These are phyloP conservation scores for Colletes collaris DNA, from an alignment of 2,888 invertebrate genomes.

Conservation along the genomic window DNA sequence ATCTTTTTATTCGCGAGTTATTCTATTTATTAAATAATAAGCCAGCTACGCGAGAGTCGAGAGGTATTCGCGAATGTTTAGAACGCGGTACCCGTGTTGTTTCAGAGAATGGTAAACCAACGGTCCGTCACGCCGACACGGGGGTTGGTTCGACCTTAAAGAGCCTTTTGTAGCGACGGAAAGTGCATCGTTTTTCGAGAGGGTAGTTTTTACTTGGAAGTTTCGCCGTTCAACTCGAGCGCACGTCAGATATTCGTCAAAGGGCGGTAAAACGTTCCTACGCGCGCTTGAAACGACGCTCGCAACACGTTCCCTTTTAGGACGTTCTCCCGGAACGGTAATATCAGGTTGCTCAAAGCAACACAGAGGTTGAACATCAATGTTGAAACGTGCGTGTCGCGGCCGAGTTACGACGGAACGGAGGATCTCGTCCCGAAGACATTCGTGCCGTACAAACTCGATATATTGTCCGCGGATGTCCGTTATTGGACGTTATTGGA, in stretches of 20 bases:
- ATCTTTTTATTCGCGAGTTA: too few relatives aligned
- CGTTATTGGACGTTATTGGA: conserved; percentile 75
- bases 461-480: conserved; percentile 71
- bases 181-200: conserved; percentile 33
- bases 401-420: conserved; percentile 59
- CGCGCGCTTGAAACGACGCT: conserved; percentile 41
- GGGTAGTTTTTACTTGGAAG: conserved; percentile 50
- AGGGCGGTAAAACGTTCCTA: conserved; percentile 51
- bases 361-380: conserved; percentile 62
- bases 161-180: conserved; percentile 28
- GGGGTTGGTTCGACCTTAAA: conserved; percentile 11
- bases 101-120: not conserved
- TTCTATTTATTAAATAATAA: too few relatives aligned
- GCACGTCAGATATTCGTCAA: conserved; percentile 56
- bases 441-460: conserved; percentile 67
- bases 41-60: too few relatives aligned
- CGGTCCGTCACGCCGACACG: not conserved
- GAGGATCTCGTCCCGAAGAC: conserved; percentile 61
- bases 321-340: conserved; percentile 40
- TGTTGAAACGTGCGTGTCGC: conserved; percentile 56
- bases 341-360: conserved; percentile 66
- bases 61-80: too few relatives aligned
- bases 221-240: conserved; percentile 43
- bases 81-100: not conserved
- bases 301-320: conserved; percentile 47